phyloP scores from a whole-genome alignment of 1,140 invertebrate species.

The Drosophila parvula region DNA sequence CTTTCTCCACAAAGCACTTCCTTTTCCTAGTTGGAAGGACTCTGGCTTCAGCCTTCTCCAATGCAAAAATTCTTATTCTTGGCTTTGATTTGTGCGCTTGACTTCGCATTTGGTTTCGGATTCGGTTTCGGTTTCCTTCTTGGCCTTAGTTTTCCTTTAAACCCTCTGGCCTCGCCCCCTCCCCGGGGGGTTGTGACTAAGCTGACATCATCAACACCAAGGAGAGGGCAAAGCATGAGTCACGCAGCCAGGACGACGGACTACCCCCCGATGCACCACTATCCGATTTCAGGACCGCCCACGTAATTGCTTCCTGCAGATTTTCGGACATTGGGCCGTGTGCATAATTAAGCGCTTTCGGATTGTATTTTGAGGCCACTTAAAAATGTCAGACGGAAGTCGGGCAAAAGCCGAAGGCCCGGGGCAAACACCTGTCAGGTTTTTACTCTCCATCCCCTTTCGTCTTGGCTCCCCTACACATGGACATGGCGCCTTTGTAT shows the following conservation, averaged over 20 bases:
- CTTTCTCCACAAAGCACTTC: constrained; percentile 29
- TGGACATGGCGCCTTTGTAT: not conserved
- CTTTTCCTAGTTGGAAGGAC: constrained; percentile 26
- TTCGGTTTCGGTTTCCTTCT: constrained; percentile 19
- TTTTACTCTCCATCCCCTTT: constrained; percentile 20
- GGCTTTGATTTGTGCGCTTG: constrained; percentile 66
- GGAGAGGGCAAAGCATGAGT: constrained; percentile 52
- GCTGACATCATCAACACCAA: constrained; percentile 72
- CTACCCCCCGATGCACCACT: constrained; percentile 50
- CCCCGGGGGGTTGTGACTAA: constrained; percentile 29
- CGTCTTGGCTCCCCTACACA: constrained; percentile 34
- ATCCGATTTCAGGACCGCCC: constrained; percentile 78
- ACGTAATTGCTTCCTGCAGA: constrained; percentile 79
- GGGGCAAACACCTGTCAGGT: constrained; percentile 70
- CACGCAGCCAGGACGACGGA: constrained; percentile 26
- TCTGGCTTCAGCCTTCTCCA: constrained; percentile 46
- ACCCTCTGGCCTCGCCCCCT: not conserved
- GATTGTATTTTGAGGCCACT: constrained; percentile 68
- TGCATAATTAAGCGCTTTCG: constrained; percentile 72
- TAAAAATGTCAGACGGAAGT: constrained; percentile 75
- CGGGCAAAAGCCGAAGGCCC: constrained; percentile 45
- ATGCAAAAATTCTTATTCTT: constrained; percentile 66
- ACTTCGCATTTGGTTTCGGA: constrained; percentile 21
- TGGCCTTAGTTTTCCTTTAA: constrained; percentile 4
- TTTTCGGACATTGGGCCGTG: constrained; percentile 68